A percentile compares a stretch with the other conserved stretches of the same genome.
Evolutionary conservation across 2,888 invertebrate genomes (phyloP).

Genomic region (Melieria picta): DNA sequence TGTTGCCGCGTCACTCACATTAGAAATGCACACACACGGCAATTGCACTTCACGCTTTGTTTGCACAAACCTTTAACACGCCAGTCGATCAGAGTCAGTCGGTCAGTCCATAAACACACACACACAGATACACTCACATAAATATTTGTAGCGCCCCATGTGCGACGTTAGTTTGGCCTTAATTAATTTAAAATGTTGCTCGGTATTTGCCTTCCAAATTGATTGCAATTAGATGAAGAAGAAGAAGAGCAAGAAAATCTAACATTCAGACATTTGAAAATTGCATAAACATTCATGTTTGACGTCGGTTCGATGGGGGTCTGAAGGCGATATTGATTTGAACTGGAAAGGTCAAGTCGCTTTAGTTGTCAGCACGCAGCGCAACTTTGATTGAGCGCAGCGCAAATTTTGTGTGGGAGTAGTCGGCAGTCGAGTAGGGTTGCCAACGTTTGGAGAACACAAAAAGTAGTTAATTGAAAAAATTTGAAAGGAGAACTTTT

Average conservation of each 20-base stretch:
- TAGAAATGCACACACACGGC: slow-evolving; percentile 16
- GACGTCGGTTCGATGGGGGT: slow-evolving; percentile 13
- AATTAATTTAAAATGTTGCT: slow-evolving; percentile 50
- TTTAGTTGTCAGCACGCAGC: slow-evolving; percentile 45
- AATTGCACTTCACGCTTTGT: slow-evolving; percentile 18
- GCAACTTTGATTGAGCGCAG: no score
- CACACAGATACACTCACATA: no score
- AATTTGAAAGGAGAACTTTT: no score
- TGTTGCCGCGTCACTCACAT: background rate
- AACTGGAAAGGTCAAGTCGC: slow-evolving; percentile 46
- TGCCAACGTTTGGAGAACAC: no score
- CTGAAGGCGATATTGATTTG: slow-evolving; percentile 36
- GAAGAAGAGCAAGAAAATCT: background rate
- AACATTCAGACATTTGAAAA: no score
- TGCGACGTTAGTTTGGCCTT: slow-evolving; percentile 34
- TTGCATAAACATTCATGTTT: background rate
- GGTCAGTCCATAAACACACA: no score
- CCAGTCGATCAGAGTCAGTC: background rate
- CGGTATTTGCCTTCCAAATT: slow-evolving; percentile 35
- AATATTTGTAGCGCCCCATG: no score
- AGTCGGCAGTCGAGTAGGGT: no score
- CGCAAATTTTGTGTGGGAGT: no score
- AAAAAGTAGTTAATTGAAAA: no score
- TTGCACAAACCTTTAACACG: slow-evolving; percentile 29
- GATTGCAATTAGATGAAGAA: slow-evolving; percentile 18